These are phyloP conservation scores for Rugalucina vietnamica DNA, from an alignment of 2,888 invertebrate genomes.

Conservation along the genomic window DNA sequence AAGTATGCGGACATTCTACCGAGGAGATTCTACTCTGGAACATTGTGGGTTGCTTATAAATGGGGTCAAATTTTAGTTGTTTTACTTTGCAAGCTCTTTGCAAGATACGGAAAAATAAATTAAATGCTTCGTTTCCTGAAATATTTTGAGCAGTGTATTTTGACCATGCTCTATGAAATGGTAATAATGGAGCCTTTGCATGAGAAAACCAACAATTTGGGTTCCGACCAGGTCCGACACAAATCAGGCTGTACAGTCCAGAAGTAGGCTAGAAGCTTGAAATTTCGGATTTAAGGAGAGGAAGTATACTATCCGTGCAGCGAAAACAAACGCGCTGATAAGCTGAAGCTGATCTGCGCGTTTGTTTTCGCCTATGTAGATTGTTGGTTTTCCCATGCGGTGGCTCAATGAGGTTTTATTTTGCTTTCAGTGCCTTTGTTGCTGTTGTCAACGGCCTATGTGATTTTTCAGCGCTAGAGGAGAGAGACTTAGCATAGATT, in stretches of 20 bases:
- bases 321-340: not conserved
- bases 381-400: not conserved
- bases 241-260: not conserved
- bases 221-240: too few relatives aligned
- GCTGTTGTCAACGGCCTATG: not conserved
- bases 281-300: not conserved
- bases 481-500: not conserved
- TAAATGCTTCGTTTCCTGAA: too few relatives aligned
- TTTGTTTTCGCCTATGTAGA: not conserved
- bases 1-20: too few relatives aligned
- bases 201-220: too few relatives aligned
- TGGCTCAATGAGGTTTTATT: not conserved
- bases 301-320: not conserved
- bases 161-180: too few relatives aligned
- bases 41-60: too few relatives aligned
- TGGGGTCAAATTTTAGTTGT: too few relatives aligned
- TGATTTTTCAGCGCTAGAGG: not conserved
- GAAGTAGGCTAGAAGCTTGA: not conserved
- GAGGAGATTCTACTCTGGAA: too few relatives aligned
- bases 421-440: not conserved
- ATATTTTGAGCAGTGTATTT: too few relatives aligned
- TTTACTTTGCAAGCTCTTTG: too few relatives aligned
- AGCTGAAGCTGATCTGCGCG: not conserved
- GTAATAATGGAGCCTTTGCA: too few relatives aligned
- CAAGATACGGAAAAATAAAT: too few relatives aligned